phyloP scores from a whole-genome alignment of 1,140 invertebrate genomes.

The Cylas formicarius region DNA sequence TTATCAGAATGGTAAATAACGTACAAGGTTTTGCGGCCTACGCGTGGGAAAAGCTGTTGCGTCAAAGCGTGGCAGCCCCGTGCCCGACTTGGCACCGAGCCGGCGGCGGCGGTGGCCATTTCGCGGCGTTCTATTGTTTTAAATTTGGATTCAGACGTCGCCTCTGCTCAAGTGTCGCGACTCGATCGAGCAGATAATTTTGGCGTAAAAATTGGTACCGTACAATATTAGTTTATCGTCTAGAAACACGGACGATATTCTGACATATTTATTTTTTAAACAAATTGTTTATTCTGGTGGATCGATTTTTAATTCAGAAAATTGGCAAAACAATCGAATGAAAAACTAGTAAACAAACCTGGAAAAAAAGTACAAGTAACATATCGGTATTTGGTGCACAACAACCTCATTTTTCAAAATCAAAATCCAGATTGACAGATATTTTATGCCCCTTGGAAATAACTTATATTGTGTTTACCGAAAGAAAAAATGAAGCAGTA shows the following conservation, averaged over 20 bases:
- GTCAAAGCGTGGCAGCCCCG: constrained; percentile 23
- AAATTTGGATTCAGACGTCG: constrained; percentile 24
- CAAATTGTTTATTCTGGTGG: constrained; percentile 2
- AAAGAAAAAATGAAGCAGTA: neutral
- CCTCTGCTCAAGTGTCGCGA: constrained; percentile 26
- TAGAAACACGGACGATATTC: neutral
- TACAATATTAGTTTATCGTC: neutral
- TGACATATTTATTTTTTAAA: neutral
- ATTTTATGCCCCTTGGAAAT: no score
- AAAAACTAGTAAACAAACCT: no score
- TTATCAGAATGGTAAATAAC: neutral
- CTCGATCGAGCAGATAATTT: neutral
- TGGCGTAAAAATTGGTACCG: neutral
- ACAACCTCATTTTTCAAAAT: no score
- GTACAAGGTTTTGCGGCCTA: constrained; percentile 12
- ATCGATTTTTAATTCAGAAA: neutral
- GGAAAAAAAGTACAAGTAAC: no score
- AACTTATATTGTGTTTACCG: neutral
- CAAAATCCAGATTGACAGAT: no score
- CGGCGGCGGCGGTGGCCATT: constrained; percentile 13
- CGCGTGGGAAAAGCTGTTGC: constrained; percentile 12
- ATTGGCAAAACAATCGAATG: no score
- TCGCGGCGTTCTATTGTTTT: constrained; percentile 25
- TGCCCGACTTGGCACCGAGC: constrained; percentile 24
- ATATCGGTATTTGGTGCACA: no score